These are phyloP conservation scores for Lycocerus yunnanus DNA, from an alignment of 2,888 invertebrate species.

Conservation along the genomic window DNA sequence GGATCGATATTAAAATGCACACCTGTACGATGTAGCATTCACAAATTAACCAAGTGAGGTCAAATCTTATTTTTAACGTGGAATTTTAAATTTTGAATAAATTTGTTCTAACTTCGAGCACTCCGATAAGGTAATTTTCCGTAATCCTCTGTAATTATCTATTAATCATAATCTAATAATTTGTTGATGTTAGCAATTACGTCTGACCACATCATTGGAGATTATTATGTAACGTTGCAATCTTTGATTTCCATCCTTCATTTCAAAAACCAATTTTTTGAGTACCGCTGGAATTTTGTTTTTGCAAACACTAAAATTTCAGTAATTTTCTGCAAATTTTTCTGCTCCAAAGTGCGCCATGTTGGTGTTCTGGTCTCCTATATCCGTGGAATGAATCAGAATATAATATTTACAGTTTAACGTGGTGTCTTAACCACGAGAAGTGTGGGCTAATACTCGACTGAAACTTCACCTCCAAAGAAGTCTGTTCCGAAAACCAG, in stretches of 20 bases:
- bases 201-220: neutral
- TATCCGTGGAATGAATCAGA: too few species aligned
- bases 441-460: too few species aligned
- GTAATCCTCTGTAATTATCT: neutral
- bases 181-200: neutral
- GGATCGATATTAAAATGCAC: neutral
- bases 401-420: too few species aligned
- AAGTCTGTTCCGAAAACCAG: too few species aligned
- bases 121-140: neutral
- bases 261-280: too few species aligned
- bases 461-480: too few species aligned
- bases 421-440: too few species aligned
- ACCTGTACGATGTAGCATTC: neutral
- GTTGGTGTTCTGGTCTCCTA: too few species aligned
- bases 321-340: too few species aligned
- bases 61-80: neutral
- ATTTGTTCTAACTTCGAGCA: neutral
- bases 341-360: too few species aligned
- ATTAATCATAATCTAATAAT: neutral
- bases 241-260: neutral
- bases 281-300: too few species aligned
- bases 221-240: neutral
- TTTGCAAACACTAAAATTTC: too few species aligned
- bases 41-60: neutral
- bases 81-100: neutral